Percentiles rank a stretch among this genome's conserved stretches.
These are phyloP conservation scores for Luperina testacea DNA, from an alignment of 2,888 invertebrate genomes.

Conservation along the genomic window DNA sequence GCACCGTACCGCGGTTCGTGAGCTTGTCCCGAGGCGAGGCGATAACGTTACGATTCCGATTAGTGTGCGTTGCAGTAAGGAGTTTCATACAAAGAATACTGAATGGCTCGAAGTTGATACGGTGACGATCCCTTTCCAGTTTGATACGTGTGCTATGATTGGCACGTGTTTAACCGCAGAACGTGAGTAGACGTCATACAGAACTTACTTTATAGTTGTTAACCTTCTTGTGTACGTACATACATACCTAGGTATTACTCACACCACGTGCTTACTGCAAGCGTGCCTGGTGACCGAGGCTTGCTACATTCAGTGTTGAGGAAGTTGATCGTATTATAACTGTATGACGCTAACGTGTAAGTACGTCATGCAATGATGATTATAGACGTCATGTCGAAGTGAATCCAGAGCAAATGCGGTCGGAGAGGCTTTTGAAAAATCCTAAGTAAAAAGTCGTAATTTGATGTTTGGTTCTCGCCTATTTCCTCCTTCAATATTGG, in stretches of 20 bases:
- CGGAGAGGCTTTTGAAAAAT: no score
- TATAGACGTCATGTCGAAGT: not conserved
- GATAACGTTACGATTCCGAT: no score
- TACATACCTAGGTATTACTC: constrained; percentile 6
- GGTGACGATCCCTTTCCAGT: no score
- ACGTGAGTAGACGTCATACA: not conserved
- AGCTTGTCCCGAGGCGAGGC: no score
- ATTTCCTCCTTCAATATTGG: no score
- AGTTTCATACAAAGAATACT: no score
- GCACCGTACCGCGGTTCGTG: no score
- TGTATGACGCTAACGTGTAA: constrained; percentile 32
- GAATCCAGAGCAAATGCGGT: not conserved
- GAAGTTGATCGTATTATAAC: constrained; percentile 7
- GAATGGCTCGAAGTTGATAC: no score
- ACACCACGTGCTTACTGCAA: constrained; percentile 30
- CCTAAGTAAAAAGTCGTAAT: no score
- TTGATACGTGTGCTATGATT: no score
- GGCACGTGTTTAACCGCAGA: constrained; percentile 1
- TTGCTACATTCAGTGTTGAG: constrained; percentile 12
- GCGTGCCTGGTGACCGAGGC: not conserved
- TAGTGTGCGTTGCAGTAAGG: no score
- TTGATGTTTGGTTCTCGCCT: no score
- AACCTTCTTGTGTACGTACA: not conserved
- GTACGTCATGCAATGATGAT: not conserved
- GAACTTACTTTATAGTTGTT: not conserved